These are phyloP conservation scores for Gorsachius goisagi DNA, from an alignment of 2,113 vertebrate genomes.

Conservation along the genomic window DNA sequence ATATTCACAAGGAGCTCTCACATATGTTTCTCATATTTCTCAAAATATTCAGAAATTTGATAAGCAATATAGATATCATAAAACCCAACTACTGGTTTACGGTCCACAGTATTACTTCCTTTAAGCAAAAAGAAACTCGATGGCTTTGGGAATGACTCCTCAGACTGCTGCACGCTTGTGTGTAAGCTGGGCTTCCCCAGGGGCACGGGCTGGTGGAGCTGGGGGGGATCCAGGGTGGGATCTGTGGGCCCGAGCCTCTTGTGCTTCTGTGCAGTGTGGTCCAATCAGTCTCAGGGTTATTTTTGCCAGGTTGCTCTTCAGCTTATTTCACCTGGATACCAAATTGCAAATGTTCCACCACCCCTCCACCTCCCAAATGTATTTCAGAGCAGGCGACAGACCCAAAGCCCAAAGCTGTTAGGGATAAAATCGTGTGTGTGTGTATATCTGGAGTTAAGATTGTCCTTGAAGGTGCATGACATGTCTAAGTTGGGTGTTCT, in stretches of 20 bases:
- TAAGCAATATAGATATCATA: background rate
- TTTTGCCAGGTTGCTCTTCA: background rate
- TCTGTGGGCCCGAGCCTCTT: rapidly evolving
- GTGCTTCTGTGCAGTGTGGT: background rate
- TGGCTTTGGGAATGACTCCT: background rate
- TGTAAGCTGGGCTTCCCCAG: background rate
- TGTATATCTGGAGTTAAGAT: background rate
- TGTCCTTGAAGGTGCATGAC: background rate
- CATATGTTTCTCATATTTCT: background rate
- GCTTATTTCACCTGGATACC: background rate
- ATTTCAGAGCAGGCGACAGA: background rate
- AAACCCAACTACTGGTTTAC: background rate
- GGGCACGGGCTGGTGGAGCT: background rate
- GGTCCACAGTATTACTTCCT: background rate
- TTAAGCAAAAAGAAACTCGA: background rate
- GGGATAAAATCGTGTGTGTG: background rate
- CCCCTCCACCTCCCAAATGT: background rate
- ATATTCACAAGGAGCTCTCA: slow-evolving; percentile 6
- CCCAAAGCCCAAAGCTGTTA: background rate
- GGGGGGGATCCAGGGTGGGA: background rate
- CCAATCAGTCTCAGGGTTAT: background rate
- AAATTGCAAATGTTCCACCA: background rate
- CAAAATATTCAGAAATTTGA: background rate
- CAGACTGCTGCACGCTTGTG: background rate
- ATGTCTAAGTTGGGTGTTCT: background rate